Conservation (phyloP, 2,113 vertebrate genomes). For the Natator depressus region DNA sequence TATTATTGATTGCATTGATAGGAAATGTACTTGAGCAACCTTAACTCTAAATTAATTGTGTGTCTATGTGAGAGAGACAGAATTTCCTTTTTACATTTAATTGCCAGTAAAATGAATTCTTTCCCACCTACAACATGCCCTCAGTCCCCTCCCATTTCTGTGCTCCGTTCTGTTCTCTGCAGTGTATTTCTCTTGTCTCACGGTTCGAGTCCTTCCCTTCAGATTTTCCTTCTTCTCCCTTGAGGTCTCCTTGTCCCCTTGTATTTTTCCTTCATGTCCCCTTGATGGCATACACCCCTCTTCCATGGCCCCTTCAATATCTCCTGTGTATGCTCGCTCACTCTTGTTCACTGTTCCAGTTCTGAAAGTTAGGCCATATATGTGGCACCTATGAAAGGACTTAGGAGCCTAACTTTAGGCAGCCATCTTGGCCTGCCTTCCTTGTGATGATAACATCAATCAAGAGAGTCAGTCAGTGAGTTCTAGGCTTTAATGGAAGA, state of each 20-base stretch:
- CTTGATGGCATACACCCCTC: not conserved
- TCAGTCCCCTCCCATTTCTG: too few species aligned
- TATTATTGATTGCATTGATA: not conserved
- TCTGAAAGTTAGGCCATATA: not conserved
- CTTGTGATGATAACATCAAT: not conserved
- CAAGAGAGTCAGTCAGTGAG: fast-evolving
- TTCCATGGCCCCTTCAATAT: not conserved
- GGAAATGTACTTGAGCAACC: not conserved
- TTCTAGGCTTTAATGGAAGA: not conserved
- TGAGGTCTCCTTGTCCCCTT: too few species aligned
- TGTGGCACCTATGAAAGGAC: not conserved
- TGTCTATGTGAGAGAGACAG: not conserved
- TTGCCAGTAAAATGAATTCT: not conserved
- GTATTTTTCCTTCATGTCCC: not conserved
- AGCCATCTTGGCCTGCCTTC: not conserved
- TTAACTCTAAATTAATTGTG: not conserved
- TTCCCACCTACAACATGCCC: too few species aligned
- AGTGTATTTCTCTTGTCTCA: too few species aligned
- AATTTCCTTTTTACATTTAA: not conserved
- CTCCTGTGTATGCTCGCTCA: not conserved
- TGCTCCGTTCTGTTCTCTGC: too few species aligned
- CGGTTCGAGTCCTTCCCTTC: too few species aligned
- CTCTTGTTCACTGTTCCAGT: not conserved
- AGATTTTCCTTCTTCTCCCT: too few species aligned
- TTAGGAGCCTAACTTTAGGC: not conserved